These are phyloP conservation scores for Aplysina aerophoba DNA, from an alignment of 37 sponge, comb jelly and placozoan species.

Conservation along the genomic window DNA sequence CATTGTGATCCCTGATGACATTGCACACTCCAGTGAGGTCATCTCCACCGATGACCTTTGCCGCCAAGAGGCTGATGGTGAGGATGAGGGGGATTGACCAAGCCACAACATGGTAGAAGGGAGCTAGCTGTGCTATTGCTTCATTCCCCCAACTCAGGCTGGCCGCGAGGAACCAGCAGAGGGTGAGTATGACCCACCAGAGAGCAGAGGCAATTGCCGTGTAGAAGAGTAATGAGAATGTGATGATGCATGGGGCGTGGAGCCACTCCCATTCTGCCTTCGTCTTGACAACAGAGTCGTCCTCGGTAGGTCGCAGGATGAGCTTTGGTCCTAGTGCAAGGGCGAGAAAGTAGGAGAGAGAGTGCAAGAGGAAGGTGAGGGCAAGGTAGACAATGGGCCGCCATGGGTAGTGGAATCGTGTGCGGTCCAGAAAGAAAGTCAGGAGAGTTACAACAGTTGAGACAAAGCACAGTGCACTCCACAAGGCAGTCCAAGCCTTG, in stretches of 20 bases:
- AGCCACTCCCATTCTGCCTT: constrained; percentile 53
- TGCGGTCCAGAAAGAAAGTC: constrained; percentile 80
- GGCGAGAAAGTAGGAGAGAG: constrained; percentile 70
- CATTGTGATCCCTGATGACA: constrained; percentile 51
- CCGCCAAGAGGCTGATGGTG: constrained; percentile 61
- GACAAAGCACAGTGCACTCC: constrained; percentile 75
- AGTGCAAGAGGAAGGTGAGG: constrained; percentile 71
- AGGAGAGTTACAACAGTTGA: constrained; percentile 79
- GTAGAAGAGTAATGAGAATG: constrained; percentile 72
- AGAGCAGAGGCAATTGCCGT: constrained; percentile 75
- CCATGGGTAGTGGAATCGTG: constrained; percentile 89
- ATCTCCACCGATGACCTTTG: constrained; percentile 65
- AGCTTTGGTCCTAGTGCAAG: constrained; percentile 49
- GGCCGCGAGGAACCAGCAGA: constrained; percentile 90
- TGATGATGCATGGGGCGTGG: constrained; percentile 68
- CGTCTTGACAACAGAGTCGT: constrained; percentile 37
- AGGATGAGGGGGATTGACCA: constrained; percentile 79
- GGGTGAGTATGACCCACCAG: constrained; percentile 90
- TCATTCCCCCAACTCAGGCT: constrained; percentile 89
- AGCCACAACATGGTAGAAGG: constrained; percentile 73
- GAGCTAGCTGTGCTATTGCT: constrained; percentile 69
- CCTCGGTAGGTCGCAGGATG: constrained; percentile 59
- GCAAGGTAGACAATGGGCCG: constrained; percentile 86
- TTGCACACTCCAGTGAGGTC: constrained; percentile 81
- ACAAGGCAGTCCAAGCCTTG: constrained; percentile 69